Conservation (phyloP, 2,888 invertebrate genomes). For the Trissoscelio sp. region DNA sequence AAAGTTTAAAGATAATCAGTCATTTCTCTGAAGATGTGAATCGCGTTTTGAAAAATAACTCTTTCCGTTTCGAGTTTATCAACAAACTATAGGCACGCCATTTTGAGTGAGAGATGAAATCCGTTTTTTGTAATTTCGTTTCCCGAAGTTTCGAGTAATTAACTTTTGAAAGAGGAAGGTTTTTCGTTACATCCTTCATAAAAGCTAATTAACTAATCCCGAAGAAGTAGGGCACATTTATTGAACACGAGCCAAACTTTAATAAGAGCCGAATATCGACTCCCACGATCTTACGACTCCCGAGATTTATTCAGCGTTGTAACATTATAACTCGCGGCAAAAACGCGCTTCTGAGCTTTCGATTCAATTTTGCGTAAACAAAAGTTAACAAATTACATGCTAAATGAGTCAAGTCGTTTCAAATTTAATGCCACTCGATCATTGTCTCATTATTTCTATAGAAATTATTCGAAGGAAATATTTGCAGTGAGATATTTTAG, state of each 20-base stretch:
- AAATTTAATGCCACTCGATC: not conserved
- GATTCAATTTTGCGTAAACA: conserved; percentile 21
- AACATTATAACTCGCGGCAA: conserved; percentile 15
- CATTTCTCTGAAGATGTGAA: conserved; percentile 11
- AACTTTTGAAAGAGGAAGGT: conserved; percentile 37
- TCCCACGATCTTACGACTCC: conserved; percentile 30
- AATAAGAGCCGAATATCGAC: conserved; percentile 52
- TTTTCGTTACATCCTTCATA: conserved; percentile 59
- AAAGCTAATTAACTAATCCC: conserved; percentile 64
- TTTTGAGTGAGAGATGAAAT: conserved; percentile 30
- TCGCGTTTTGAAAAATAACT: conserved; percentile 10
- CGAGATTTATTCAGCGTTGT: conserved; percentile 28
- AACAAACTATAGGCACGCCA: conserved; percentile 36
- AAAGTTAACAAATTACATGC: conserved; percentile 14
- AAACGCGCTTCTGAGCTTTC: conserved; percentile 8
- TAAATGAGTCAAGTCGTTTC: not conserved
- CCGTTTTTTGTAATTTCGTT: conserved; percentile 48
- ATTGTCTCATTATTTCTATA: not conserved
- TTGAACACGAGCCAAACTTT: conserved; percentile 66
- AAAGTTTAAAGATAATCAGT: conserved; percentile 33
- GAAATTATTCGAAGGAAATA: no score
- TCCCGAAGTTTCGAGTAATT: conserved; percentile 37
- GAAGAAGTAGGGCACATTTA: conserved; percentile 66
- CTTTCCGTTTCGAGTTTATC: conserved; percentile 16
- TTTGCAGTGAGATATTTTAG: no score